Conservation (phyloP, 2,113 vertebrate genomes). For the Craseonycteris thonglongyai region DNA sequence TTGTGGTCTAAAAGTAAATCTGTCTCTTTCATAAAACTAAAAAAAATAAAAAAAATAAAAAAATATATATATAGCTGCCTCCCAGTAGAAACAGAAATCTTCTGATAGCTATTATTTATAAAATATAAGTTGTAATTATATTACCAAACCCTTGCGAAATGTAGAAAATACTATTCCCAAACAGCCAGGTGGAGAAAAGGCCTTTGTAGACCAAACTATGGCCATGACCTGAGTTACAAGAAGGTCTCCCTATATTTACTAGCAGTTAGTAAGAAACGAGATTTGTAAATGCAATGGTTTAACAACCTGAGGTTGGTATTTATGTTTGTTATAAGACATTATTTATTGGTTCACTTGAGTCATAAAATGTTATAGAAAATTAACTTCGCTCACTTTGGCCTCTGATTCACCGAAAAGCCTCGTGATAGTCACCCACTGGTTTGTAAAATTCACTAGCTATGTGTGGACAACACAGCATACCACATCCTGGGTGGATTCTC, state of each 20-base stretch:
- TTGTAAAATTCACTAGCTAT: background rate
- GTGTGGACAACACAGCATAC: background rate
- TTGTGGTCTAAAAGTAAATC: background rate
- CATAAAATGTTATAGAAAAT: background rate
- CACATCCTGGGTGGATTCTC: background rate
- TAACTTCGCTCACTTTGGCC: background rate
- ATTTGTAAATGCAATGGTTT: background rate
- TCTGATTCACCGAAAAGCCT: background rate
- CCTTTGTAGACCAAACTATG: background rate
- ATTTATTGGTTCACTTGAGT: background rate
- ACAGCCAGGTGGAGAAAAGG: background rate
- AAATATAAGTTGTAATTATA: background rate
- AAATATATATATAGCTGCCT: too few species aligned
- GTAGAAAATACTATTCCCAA: background rate
- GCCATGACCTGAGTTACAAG: background rate
- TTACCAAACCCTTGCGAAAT: background rate
- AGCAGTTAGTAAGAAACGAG: background rate
- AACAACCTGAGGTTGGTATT: background rate
- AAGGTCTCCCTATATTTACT: background rate
- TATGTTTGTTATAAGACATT: background rate
- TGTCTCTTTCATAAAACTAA: background rate
- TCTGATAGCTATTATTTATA: background rate
- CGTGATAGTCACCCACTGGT: too few species aligned
- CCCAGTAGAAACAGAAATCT: background rate
- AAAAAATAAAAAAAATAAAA: background rate